Percentiles rank a stretch among this genome's conserved stretches.
These are phyloP conservation scores for Leuciscus idus DNA, from an alignment of 2,113 vertebrate species.

Conservation along the genomic window DNA sequence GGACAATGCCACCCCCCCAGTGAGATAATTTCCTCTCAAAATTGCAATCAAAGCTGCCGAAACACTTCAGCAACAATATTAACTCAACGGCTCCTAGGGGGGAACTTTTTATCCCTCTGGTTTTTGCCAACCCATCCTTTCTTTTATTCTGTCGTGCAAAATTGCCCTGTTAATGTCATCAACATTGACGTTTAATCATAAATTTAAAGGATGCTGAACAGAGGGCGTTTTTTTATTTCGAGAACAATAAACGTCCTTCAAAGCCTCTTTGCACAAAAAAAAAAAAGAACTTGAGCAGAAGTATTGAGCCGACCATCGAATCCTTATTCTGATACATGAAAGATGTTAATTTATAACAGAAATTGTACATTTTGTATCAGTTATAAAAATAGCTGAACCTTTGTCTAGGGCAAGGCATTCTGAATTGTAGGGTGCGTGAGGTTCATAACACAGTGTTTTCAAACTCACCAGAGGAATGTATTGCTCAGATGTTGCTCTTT, in stretches of 20 bases:
- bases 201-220: conserved; percentile 36
- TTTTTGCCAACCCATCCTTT: conserved; percentile 50
- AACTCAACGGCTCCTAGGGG: conserved; percentile 73
- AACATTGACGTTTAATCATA: conserved; percentile 12
- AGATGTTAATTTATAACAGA: conserved; percentile 1
- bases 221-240: conserved; percentile 13
- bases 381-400: background rate
- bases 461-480: background rate
- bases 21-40: conserved; percentile 79
- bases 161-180: conserved; percentile 40
- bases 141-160: conserved; percentile 44
- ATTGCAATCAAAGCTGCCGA: conserved; percentile 80
- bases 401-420: background rate
- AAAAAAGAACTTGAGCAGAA: background rate
- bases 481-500: background rate
- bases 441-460: background rate
- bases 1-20: conserved; percentile 72
- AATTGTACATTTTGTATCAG: background rate
- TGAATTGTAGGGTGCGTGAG: background rate
- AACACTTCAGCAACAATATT: conserved; percentile 77
- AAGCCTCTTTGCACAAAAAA: conserved; percentile 16
- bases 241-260: conserved; percentile 37
- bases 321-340: background rate
- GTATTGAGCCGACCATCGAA: conserved; percentile 1
- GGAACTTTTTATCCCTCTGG: conserved; percentile 69